Evolutionary conservation across 2,888 invertebrate genomes (phyloP).

Genomic region (Pristionchus mayeri): DNA sequence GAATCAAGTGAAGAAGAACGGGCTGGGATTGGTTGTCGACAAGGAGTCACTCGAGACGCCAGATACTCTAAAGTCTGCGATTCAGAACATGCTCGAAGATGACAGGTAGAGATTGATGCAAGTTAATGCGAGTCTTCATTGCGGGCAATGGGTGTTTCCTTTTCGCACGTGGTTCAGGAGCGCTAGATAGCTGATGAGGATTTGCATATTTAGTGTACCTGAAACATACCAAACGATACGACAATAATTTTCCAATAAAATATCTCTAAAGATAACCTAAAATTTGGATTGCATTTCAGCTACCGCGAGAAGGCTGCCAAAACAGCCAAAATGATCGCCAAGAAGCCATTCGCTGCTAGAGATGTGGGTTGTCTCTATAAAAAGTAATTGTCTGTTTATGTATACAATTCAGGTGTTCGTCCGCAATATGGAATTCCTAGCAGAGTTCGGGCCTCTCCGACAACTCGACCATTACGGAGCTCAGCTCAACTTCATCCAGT

Average conservation of each 20-base stretch:
- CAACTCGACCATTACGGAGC: constrained; percentile 17
- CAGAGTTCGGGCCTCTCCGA: neutral
- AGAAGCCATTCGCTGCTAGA: constrained; percentile 10
- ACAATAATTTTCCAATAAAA: too few relatives aligned
- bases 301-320: neutral
- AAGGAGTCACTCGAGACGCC: neutral
- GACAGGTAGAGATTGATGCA: neutral
- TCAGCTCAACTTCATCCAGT: constrained; percentile 38
- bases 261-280: too few relatives aligned
- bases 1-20: constrained; percentile 54
- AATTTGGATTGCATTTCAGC: neutral
- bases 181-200: too few relatives aligned
- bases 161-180: too few relatives aligned
- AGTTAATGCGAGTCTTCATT: neutral
- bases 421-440: constrained; percentile 44
- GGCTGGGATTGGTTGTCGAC: neutral
- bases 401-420: neutral
- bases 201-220: too few relatives aligned
- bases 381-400: neutral
- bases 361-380: neutral
- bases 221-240: too few relatives aligned
- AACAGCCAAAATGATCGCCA: constrained; percentile 1
- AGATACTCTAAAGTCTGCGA: neutral
- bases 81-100: neutral
- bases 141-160: too few relatives aligned